Evolutionary conservation across 2,797 vertebrate species (phyloP).

Genomic region (Sebastes taczanowskii): DNA sequence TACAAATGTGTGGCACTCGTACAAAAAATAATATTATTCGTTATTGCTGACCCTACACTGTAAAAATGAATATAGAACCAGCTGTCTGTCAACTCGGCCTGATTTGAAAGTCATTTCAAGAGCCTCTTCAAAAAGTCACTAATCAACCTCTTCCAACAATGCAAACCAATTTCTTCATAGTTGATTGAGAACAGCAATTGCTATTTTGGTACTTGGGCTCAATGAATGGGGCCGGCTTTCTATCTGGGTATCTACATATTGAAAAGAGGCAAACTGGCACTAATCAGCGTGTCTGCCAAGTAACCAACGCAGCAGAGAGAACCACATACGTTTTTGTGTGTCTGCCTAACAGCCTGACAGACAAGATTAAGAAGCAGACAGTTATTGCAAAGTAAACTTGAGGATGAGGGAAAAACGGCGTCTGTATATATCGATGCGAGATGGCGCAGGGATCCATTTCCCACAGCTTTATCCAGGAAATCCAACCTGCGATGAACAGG

Average conservation of each 20-base stretch:
- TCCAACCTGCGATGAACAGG: constrained; percentile 78
- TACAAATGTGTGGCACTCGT: constrained; percentile 1
- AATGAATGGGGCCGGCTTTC: constrained; percentile 59
- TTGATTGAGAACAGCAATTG: constrained; percentile 67
- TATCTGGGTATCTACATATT: constrained; percentile 68
- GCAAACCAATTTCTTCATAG: constrained; percentile 69
- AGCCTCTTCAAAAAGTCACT: constrained; percentile 60
- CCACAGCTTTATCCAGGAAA: constrained; percentile 75
- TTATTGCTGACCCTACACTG: constrained; percentile 43
- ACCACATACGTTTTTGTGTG: constrained; percentile 45
- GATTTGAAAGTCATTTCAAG: constrained; percentile 67
- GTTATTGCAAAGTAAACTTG: constrained; percentile 64
- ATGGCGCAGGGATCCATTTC: constrained; percentile 54
- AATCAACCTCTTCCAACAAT: constrained; percentile 69
- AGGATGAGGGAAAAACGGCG: constrained; percentile 42
- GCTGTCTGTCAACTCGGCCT: constrained; percentile 58
- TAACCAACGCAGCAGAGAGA: constrained; percentile 58
- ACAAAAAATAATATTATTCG: constrained; percentile 6
- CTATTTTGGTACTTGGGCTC: constrained; percentile 63
- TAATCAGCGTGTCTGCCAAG: constrained; percentile 65
- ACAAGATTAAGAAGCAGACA: constrained; percentile 50
- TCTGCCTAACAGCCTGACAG: constrained; percentile 44
- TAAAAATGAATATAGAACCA: constrained; percentile 48
- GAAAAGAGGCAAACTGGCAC: constrained; percentile 58
- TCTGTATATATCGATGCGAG: constrained; percentile 46